phyloP scores from a whole-genome alignment of 2,113 vertebrate species.

The Hippolais icterina region DNA sequence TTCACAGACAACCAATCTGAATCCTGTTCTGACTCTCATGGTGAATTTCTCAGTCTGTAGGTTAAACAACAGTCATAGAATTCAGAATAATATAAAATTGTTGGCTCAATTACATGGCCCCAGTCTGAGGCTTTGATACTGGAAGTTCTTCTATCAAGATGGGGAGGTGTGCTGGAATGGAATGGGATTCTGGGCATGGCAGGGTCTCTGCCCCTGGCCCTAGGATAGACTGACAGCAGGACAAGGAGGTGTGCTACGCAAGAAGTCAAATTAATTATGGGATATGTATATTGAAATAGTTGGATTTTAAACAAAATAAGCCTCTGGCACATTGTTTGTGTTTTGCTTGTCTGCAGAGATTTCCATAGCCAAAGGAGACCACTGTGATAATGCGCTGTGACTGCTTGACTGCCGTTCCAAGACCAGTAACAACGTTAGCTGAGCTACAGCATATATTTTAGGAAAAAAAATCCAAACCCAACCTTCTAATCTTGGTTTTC shows the following conservation, averaged over 20 bases:
- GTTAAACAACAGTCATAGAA: background rate
- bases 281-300: background rate
- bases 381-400: background rate
- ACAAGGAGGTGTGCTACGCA: background rate
- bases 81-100: background rate
- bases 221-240: background rate
- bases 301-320: background rate
- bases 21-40: background rate
- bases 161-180: background rate
- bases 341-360: constrained; percentile 20
- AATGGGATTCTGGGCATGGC: background rate
- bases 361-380: background rate
- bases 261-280: background rate
- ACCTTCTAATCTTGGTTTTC: constrained; percentile 65
- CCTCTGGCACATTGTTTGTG: background rate
- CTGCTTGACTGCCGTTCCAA: background rate
- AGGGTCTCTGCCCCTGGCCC: background rate
- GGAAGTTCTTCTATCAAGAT: background rate
- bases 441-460: constrained; percentile 45
- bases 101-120: background rate
- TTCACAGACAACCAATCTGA: background rate
- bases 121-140: background rate
- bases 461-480: constrained; percentile 20
- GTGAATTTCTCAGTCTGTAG: background rate
- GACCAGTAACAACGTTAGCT: background rate